Evolutionary conservation across 2,113 vertebrate genomes (phyloP).

Genomic region (Neoarius graeffei): DNA sequence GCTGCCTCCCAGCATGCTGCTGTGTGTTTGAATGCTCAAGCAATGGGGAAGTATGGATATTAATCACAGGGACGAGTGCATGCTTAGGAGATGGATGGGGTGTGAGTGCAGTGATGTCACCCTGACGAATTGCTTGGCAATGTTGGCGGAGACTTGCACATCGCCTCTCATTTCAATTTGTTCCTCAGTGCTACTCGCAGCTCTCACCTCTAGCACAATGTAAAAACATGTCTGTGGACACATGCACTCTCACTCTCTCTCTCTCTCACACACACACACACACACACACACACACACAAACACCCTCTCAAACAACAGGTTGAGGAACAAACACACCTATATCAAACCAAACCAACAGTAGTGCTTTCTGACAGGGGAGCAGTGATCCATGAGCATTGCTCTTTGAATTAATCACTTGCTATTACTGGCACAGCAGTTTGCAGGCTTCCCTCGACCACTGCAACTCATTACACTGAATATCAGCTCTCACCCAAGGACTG

Average conservation of each 20-base stretch:
- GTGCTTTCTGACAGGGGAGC: constrained; percentile 59
- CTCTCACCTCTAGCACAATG: constrained; percentile 43
- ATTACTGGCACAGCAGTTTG: constrained; percentile 64
- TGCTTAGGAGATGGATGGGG: constrained; percentile 77
- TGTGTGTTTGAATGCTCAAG: constrained; percentile 54
- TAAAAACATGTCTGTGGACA: constrained; percentile 48
- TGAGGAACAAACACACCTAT: constrained; percentile 43
- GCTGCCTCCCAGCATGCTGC: constrained; percentile 53
- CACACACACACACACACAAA: background rate
- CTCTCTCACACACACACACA: constrained; percentile 53
- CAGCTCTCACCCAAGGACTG: constrained; percentile 44
- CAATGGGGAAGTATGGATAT: constrained; percentile 72
- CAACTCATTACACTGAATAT: constrained; percentile 65
- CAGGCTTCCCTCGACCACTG: constrained; percentile 58
- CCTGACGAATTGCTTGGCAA: constrained; percentile 78
- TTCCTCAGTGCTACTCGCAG: constrained; percentile 61
- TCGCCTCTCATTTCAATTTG: constrained; percentile 86
- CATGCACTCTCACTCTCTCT: background rate
- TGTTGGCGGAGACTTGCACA: constrained; percentile 77
- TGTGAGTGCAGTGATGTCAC: constrained; percentile 81
- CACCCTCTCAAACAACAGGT: background rate
- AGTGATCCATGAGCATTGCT: constrained; percentile 66
- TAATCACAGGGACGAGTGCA: constrained; percentile 74
- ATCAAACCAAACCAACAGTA: constrained; percentile 45
- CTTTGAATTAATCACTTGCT: constrained; percentile 66